phyloP scores from a whole-genome alignment of 2,113 vertebrate species.

The Sinocyclocheilus rhinocerous region DNA sequence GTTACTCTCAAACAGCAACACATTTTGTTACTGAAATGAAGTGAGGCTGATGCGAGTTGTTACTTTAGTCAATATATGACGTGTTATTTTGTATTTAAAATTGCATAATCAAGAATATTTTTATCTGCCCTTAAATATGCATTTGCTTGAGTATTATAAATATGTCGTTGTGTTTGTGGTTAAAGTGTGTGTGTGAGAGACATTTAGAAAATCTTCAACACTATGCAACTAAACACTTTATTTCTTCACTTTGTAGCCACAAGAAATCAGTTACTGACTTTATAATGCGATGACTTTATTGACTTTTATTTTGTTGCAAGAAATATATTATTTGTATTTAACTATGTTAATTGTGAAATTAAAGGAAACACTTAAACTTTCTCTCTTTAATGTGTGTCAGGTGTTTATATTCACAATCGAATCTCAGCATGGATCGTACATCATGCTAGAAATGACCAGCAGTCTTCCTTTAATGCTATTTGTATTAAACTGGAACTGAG shows the following conservation, averaged over 20 bases:
- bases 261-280: conserved; percentile 54
- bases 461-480: no score
- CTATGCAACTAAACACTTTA: conserved; percentile 73
- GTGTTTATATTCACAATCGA: no score
- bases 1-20: neutral
- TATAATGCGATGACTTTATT: conserved; percentile 62
- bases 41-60: neutral
- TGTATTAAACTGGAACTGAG: no score
- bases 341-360: conserved; percentile 60
- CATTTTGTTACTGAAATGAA: neutral
- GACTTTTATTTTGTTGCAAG: conserved; percentile 50
- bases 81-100: neutral
- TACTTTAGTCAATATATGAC: neutral
- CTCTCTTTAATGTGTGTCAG: neutral
- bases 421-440: no score
- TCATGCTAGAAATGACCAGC: no score
- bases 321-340: conserved; percentile 60
- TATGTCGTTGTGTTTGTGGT: neutral
- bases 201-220: conserved; percentile 58
- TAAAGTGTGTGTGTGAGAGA: neutral
- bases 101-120: neutral
- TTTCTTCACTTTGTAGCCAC: neutral
- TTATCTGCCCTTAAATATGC: neutral
- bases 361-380: conserved; percentile 52
- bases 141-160: neutral